Percentiles rank a stretch among this genome's conserved stretches.
These are phyloP conservation scores for Carapus acus DNA, from an alignment of 2,797 vertebrate species.

Conservation along the genomic window DNA sequence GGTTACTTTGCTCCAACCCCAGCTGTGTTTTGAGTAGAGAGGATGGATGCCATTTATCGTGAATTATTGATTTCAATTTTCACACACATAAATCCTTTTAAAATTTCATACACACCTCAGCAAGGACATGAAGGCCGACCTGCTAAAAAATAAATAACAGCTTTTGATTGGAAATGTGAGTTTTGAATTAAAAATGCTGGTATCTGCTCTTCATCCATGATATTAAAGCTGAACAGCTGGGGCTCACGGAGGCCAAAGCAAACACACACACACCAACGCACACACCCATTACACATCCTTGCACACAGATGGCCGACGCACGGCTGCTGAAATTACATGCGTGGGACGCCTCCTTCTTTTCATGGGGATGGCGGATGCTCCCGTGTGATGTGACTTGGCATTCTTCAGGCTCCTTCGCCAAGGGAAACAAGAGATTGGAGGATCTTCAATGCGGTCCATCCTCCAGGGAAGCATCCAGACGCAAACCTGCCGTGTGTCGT, in stretches of 20 bases:
- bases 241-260: constrained; percentile 28
- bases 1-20: no score
- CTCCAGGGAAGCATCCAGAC: constrained; percentile 24
- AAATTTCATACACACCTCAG: not conserved
- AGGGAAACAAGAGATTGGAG: constrained; percentile 45
- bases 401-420: constrained; percentile 30
- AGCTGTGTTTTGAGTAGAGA: no score
- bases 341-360: constrained; percentile 48
- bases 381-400: constrained; percentile 50
- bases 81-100: constrained; percentile 13
- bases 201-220: constrained; percentile 30
- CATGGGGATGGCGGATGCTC: constrained; percentile 29
- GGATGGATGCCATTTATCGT: not conserved
- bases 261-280: not conserved
- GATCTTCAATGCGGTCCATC: constrained; percentile 32
- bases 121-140: not conserved
- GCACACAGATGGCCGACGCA: constrained; percentile 37
- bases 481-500: constrained; percentile 27
- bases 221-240: constrained; percentile 60
- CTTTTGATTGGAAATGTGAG: constrained; percentile 11
- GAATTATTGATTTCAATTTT: constrained; percentile 4
- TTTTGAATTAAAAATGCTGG: constrained; percentile 33
- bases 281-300: constrained; percentile 11
- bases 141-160: constrained; percentile 36
- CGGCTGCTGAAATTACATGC: constrained; percentile 52